Evolutionary conservation across 2,113 vertebrate species (phyloP).

Genomic region (Kryptolebias marmoratus): DNA sequence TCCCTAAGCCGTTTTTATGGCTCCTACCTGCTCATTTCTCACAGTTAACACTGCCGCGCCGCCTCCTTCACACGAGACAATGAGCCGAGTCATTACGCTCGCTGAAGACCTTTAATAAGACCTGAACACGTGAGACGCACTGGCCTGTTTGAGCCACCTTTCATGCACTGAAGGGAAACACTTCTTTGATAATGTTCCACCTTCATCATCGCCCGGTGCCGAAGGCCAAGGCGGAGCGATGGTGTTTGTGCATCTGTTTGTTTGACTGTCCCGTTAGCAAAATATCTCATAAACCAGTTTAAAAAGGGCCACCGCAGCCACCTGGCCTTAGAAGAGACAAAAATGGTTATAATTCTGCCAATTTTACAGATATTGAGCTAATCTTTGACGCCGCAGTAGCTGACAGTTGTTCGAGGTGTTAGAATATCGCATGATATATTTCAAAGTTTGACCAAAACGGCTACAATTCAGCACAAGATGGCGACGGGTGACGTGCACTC

Average conservation of each 20-base stretch:
- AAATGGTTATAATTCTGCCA: too few species aligned
- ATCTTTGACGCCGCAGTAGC: too few species aligned
- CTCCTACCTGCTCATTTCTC: constrained; percentile 66
- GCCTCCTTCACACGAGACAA: constrained; percentile 69
- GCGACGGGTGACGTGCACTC: too few species aligned
- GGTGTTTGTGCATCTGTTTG: too few species aligned
- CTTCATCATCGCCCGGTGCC: neutral
- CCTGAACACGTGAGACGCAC: constrained; percentile 50
- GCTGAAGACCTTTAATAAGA: constrained; percentile 72
- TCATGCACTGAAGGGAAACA: constrained; percentile 57
- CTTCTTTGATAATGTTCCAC: constrained; percentile 63
- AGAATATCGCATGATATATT: constrained; percentile 7
- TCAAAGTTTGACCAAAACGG: neutral
- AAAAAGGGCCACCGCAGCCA: neutral
- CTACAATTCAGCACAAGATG: too few species aligned
- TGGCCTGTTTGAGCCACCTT: constrained; percentile 52
- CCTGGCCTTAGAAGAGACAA: too few species aligned
- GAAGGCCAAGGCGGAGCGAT: too few species aligned
- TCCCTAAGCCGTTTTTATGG: constrained; percentile 68
- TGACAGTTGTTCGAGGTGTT: too few species aligned
- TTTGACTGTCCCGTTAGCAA: too few species aligned
- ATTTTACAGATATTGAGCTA: too few species aligned
- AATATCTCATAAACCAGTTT: too few species aligned
- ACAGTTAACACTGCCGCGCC: constrained; percentile 56
- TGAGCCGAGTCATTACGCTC: constrained; percentile 71